A percentile compares a stretch with the other conserved stretches of the same genome.
Conservation (phyloP, 2,888 invertebrate species). For the Myopa tessellatipennis region DNA sequence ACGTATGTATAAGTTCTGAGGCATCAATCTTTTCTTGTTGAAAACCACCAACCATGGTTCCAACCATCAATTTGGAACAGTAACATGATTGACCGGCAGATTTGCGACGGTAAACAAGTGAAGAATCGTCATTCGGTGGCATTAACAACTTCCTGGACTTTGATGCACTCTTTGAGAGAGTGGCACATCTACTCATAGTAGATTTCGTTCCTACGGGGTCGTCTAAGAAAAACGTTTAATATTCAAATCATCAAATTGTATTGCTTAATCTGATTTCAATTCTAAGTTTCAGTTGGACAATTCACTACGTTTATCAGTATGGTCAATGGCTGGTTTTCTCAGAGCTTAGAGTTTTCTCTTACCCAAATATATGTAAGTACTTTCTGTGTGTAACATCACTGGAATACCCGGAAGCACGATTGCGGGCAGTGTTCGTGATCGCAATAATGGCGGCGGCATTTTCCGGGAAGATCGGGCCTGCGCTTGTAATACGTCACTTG, state of each 20-base stretch:
- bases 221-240: too few species aligned
- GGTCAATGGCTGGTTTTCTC: too few species aligned
- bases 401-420: slow-evolving; percentile 85
- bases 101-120: slow-evolving; percentile 64
- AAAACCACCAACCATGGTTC: not conserved
- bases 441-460: slow-evolving; percentile 79
- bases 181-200: slow-evolving; percentile 55
- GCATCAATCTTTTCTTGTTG: not conserved
- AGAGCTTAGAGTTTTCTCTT: slow-evolving; percentile 44
- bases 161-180: slow-evolving; percentile 48
- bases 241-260: too few species aligned
- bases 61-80: slow-evolving; percentile 33
- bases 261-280: too few species aligned
- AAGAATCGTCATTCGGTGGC: slow-evolving; percentile 65
- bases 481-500: slow-evolving; percentile 71
- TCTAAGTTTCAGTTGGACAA: too few species aligned
- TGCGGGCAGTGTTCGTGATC: slow-evolving; percentile 87
- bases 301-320: too few species aligned
- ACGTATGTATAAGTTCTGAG: slow-evolving; percentile 57
- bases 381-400: slow-evolving; percentile 83
- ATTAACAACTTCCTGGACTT: slow-evolving; percentile 58
- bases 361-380: slow-evolving; percentile 72
- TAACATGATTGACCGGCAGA: slow-evolving; percentile 61
- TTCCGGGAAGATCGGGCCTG: slow-evolving; percentile 70
- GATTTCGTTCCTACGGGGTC: too few species aligned